phyloP scores from a whole-genome alignment of 1,140 invertebrate genomes.

The Pteromalus puparum region DNA sequence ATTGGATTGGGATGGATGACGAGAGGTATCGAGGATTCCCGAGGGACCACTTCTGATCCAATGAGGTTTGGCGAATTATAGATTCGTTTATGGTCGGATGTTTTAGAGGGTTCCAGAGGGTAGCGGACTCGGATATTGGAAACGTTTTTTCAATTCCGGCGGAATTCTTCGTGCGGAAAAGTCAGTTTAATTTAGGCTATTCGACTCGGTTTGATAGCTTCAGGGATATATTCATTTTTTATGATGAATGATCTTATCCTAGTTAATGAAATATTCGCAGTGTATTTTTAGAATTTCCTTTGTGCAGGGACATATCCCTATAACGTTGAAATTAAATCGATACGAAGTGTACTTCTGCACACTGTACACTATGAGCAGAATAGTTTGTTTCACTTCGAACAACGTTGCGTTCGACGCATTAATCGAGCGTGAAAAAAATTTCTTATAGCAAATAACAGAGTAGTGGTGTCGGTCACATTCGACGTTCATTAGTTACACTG shows the following conservation, averaged over 20 bases:
- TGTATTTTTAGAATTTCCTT: too few relatives aligned
- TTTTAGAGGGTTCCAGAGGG: neutral
- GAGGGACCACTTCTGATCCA: neutral
- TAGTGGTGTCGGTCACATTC: neutral
- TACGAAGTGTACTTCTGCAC: too few relatives aligned
- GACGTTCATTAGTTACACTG: neutral
- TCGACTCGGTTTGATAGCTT: neutral
- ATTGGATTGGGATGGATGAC: neutral
- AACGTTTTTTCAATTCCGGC: neutral
- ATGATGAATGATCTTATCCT: neutral
- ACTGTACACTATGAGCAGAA: too few relatives aligned
- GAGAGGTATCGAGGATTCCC: neutral
- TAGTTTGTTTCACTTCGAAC: too few relatives aligned
- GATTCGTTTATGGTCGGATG: neutral
- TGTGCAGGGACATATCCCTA: too few relatives aligned
- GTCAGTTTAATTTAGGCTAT: neutral
- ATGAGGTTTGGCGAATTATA: neutral
- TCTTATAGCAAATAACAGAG: neutral
- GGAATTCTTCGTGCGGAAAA: neutral
- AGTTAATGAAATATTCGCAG: too few relatives aligned
- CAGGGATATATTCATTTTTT: neutral
- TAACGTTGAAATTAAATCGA: too few relatives aligned
- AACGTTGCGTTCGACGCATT: too few relatives aligned
- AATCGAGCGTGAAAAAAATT: too few relatives aligned
- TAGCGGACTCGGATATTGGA: neutral